phyloP scores from a whole-genome alignment of 2,113 vertebrate genomes.

The Boulengeromyrus knoepffleri region DNA sequence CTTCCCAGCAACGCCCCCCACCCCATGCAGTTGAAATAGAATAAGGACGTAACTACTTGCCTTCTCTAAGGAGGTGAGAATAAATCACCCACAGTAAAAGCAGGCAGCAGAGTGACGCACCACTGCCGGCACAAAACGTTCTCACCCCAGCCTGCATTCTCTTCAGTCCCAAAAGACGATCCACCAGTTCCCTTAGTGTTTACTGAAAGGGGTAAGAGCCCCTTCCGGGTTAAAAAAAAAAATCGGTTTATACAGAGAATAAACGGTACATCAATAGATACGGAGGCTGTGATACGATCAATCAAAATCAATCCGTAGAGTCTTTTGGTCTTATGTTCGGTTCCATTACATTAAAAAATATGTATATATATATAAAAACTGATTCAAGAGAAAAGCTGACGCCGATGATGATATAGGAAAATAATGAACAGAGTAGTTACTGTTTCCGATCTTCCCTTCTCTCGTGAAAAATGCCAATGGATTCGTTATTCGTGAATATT shows the following conservation, averaged over 20 bases:
- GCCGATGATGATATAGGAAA: neutral
- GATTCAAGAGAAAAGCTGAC: neutral
- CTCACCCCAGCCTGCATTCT: constrained; percentile 71
- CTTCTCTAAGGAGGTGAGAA: constrained; percentile 71
- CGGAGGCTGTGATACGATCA: neutral
- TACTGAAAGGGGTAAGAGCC: neutral
- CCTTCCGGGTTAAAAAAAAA: constrained; percentile 10
- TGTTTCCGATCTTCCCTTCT: neutral
- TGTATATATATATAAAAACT: neutral
- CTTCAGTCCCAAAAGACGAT: constrained; percentile 33
- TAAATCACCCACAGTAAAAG: constrained; percentile 72
- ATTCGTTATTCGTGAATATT: constrained; percentile 8
- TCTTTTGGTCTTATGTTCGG: constrained; percentile 47
- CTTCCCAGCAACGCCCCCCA: neutral
- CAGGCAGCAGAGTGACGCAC: constrained; percentile 71
- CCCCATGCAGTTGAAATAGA: neutral
- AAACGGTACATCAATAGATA: constrained; percentile 12
- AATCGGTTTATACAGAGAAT: neutral
- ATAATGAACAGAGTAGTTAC: neutral
- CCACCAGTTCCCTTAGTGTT: constrained; percentile 8
- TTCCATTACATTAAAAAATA: constrained; percentile 49
- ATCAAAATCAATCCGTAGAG: constrained; percentile 19
- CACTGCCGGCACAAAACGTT: constrained; percentile 68
- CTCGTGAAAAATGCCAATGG: neutral
- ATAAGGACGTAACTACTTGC: constrained; percentile 44